Evolutionary conservation across 2,113 vertebrate species (phyloP), one percentile per base, ranked within the genome.

Genomic region (Sigmodon hispidus): DNA sequence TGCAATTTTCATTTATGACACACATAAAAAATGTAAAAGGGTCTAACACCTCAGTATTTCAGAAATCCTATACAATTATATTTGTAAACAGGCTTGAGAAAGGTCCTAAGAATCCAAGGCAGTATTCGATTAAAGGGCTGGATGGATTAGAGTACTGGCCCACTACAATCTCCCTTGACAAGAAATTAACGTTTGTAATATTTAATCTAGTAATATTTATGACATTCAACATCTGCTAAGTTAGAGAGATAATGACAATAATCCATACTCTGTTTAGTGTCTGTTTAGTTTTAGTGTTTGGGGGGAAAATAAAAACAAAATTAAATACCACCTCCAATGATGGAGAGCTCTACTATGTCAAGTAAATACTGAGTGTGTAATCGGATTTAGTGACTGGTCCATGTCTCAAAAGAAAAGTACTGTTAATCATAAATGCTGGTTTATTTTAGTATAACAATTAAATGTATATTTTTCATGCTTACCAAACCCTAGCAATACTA

Each of bases 31-130:
- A 91, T 43, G 6, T 73, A 73, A 36, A 45, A 29, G 91, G n/a
- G 21, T 95, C 57, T 80, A 75, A 29, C 12, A 73, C 13, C 9
- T 96, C 80, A 81, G 21, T 34, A 76, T 40, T 86, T 72, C 75
- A 91, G 84, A 24, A 93, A 48, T 91, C 84, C 21, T 43, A 96
- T 80, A 75, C 8, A 79, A 67, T 80, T 87, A 34, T 34, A 63
- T 72, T 72, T 86, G 36, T 45, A 88, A 94, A 80, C 13, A 7
- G 19, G 57, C 15, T 90, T 90, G 4, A 87, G 87, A 92, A 96
- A 85, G 45, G 81, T 90, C 70, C 52, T 50, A 88, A 22, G 40
- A 63, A 83, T 67, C n/a, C 17, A 89, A 59, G 5, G 29, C 86
- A 34, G 22, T 24, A 12, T 43, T 94, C 36, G 17, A 55, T 87